Percentiles rank a stretch among this genome's conserved stretches.
These are phyloP conservation scores for Oceanites oceanicus DNA, from an alignment of 2,113 vertebrate species.

Conservation along the genomic window DNA sequence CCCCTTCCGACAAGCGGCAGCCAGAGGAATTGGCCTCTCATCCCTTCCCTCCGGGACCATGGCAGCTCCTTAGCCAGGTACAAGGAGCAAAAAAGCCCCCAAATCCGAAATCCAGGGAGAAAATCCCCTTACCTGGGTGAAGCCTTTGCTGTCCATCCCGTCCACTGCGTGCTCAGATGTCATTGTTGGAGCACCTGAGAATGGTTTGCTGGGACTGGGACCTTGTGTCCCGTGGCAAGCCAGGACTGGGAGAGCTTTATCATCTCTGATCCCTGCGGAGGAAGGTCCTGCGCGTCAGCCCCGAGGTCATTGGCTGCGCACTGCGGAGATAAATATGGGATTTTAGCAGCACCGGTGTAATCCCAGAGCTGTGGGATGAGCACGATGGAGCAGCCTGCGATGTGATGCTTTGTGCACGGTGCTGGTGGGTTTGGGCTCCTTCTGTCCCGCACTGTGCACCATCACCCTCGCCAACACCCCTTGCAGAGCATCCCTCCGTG, in stretches of 20 bases:
- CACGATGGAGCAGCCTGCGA: background rate
- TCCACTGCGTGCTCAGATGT: accelerated
- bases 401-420: accelerated
- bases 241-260: background rate
- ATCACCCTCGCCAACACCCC: accelerated
- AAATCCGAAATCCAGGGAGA: background rate
- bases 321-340: background rate
- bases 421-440: background rate
- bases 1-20: background rate
- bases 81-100: background rate
- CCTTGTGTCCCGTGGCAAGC: background rate
- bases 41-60: accelerated
- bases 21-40: background rate
- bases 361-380: background rate
- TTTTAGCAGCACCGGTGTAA: background rate
- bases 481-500: accelerated
- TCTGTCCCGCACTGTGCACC: accelerated
- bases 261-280: background rate
- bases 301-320: conserved; percentile 31
- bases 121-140: background rate
- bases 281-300: background rate
- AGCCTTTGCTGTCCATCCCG: background rate
- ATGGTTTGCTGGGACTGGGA: background rate
- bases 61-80: accelerated
- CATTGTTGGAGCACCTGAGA: background rate